phyloP scores from a whole-genome alignment of 2,888 invertebrate species.

The Ichneumoninae sp. region DNA sequence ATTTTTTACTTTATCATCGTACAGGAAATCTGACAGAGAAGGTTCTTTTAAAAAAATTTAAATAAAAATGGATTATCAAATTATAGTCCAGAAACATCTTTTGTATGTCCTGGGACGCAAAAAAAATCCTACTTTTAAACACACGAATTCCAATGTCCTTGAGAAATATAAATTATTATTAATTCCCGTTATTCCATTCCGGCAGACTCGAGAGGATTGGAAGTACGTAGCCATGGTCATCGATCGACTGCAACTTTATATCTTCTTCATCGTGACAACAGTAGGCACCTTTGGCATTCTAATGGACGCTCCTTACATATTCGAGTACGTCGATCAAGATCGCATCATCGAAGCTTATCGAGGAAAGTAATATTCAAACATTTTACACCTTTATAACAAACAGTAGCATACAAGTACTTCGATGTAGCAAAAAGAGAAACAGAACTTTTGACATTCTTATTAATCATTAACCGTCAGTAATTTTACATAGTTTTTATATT shows the following conservation, averaged over 20 bases:
- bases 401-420: conserved; percentile 42
- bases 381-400: conserved; percentile 66
- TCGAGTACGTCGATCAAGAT: conserved; percentile 98
- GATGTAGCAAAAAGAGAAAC: conserved; percentile 17
- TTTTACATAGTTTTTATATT: conserved; percentile 27
- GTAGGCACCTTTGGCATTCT: conserved; percentile 98
- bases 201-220: conserved; percentile 99
- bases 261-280: conserved; percentile 98
- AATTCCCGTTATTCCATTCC: conserved; percentile 42
- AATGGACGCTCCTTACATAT: conserved; percentile 99
- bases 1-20: too few relatives aligned
- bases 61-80: too few relatives aligned
- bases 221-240: conserved; percentile 99
- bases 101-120: too few relatives aligned
- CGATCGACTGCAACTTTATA: conserved; percentile 97
- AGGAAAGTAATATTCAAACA: conserved; percentile 89
- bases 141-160: too few relatives aligned
- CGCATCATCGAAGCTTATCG: conserved; percentile 97
- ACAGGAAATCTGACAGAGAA: too few relatives aligned
- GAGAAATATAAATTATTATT: not conserved
- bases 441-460: not conserved
- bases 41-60: too few relatives aligned
- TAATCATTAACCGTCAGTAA: conserved; percentile 2
- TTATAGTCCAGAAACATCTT: too few relatives aligned
- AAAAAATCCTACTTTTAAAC: not conserved